Conservation (phyloP, 2,888 invertebrate species). For the Amorpha juglandis region DNA sequence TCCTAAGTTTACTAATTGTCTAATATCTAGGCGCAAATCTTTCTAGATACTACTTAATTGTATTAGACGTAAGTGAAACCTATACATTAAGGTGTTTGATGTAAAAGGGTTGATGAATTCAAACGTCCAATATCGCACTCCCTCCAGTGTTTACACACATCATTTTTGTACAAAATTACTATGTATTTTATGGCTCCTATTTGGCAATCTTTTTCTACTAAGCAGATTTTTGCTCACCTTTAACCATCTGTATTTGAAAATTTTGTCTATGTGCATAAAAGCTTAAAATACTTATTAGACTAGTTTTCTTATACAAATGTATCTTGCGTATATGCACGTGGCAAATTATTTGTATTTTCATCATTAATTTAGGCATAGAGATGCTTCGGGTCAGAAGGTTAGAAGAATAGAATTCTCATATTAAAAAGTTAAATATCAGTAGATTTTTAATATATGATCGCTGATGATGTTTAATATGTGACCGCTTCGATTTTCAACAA, state of each 20-base stretch:
- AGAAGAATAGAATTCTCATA: neutral
- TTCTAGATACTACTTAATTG: conserved; percentile 30
- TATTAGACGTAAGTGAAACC: conserved; percentile 39
- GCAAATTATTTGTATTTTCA: neutral
- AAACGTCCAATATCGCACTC: conserved; percentile 84
- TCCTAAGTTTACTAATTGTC: neutral
- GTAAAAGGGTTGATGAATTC: conserved; percentile 69
- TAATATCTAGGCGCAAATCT: neutral
- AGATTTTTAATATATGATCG: neutral
- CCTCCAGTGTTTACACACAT: conserved; percentile 82
- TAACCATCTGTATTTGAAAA: neutral
- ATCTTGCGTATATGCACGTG: neutral
- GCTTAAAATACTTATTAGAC: neutral
- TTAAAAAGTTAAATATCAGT: neutral
- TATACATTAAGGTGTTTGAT: conserved; percentile 52
- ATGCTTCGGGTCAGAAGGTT: neutral
- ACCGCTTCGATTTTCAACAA: too few species aligned
- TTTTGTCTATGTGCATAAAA: neutral
- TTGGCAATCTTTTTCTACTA: conserved; percentile 54
- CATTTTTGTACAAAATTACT: conserved; percentile 77
- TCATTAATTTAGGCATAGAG: neutral
- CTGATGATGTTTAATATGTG: too few species aligned
- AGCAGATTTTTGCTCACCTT: conserved; percentile 13
- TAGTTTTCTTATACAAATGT: neutral
- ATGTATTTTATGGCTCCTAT: conserved; percentile 66